Evolutionary conservation across 1,140 invertebrate genomes (phyloP).

Genomic region (Tetramorium parvispinum): DNA sequence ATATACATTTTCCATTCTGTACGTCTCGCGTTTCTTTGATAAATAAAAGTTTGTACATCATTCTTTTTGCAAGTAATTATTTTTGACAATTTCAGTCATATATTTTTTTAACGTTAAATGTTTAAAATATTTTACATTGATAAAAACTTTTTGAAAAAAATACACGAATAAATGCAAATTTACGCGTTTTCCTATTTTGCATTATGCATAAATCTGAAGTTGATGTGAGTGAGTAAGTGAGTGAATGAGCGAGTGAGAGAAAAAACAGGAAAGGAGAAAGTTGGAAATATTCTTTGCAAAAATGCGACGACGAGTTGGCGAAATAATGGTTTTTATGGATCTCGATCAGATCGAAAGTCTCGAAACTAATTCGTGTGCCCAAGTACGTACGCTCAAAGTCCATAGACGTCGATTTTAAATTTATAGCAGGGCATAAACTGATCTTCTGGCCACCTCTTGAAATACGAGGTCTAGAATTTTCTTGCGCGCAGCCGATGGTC

Average conservation of each 20-base stretch:
- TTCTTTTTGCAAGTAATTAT: not conserved
- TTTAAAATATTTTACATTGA: not conserved
- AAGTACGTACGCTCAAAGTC: slow-evolving; percentile 59
- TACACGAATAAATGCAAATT: not conserved
- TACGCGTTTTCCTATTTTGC: not conserved
- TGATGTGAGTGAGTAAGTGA: not conserved
- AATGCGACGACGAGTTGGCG: not conserved
- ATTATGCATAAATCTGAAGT: not conserved
- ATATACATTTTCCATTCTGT: not conserved
- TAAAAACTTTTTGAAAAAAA: not conserved
- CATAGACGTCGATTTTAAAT: slow-evolving; percentile 52
- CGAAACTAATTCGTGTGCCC: slow-evolving; percentile 45
- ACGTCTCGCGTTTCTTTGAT: not conserved
- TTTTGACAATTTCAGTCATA: not conserved
- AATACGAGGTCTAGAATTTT: slow-evolving; percentile 59
- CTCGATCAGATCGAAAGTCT: not conserved
- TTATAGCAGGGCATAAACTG: slow-evolving; percentile 60
- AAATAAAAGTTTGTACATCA: not conserved
- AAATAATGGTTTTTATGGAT: slow-evolving; percentile 15
- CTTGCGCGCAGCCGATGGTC: not conserved
- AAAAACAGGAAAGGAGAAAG: not conserved
- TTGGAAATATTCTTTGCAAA: not conserved
- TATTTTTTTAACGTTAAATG: not conserved
- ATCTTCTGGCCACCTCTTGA: slow-evolving; percentile 53
- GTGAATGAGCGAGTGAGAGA: not conserved